phyloP scores from a whole-genome alignment of 2,888 invertebrate genomes.

The Plebejus argus region DNA sequence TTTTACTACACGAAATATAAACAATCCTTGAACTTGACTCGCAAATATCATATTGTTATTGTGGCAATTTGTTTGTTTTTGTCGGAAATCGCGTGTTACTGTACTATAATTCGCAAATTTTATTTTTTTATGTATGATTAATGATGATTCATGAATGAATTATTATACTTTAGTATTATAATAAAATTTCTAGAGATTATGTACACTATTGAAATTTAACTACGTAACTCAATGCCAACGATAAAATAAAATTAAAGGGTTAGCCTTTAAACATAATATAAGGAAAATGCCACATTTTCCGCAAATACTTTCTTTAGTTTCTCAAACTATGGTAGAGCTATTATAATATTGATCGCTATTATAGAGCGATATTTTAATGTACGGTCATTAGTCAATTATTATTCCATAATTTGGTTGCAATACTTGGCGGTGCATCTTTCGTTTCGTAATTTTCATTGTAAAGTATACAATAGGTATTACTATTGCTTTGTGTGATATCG shows the following conservation, averaged over 20 bases:
- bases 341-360: background rate
- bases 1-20: background rate
- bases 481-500: background rate
- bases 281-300: too few species aligned
- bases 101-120: background rate
- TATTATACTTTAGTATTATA: background rate
- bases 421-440: background rate
- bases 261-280: background rate
- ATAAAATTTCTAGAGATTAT: background rate
- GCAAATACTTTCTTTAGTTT: too few species aligned
- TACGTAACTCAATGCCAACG: background rate
- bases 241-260: background rate
- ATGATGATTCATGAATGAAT: background rate
- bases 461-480: conserved; percentile 12
- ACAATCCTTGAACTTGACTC: conserved; percentile 30
- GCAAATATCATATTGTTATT: conserved; percentile 12
- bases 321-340: too few species aligned
- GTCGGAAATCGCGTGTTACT: conserved; percentile 3
- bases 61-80: conserved; percentile 16
- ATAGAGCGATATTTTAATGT: background rate
- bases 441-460: background rate
- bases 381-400: background rate
- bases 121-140: background rate
- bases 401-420: background rate
- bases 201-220: background rate